phyloP scores from a whole-genome alignment of 2,797 vertebrate species.

The Enteromius argenteus region DNA sequence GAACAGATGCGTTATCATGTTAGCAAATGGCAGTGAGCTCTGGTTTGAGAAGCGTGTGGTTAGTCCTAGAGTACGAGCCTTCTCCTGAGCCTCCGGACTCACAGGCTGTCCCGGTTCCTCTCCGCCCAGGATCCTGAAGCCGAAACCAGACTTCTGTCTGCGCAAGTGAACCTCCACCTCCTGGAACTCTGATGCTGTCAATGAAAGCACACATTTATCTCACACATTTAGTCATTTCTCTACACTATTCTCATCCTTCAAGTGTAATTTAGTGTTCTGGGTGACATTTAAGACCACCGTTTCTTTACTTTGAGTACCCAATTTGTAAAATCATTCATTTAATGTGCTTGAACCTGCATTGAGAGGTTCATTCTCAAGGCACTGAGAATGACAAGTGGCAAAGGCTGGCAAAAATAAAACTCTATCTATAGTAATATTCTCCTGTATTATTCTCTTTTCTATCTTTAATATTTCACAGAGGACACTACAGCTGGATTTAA shows the following conservation, averaged over 20 bases:
- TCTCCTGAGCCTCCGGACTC: conserved; percentile 87
- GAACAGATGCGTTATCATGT: not conserved
- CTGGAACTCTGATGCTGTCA: conserved; percentile 84
- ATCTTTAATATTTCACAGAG: not conserved
- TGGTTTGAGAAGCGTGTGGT: conserved; percentile 49
- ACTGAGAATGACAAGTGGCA: not conserved
- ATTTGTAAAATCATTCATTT: conserved; percentile 11
- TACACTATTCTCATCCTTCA: conserved; percentile 6
- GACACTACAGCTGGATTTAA: not conserved
- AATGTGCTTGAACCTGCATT: not conserved
- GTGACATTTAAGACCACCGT: not conserved
- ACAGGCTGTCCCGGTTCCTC: conserved; percentile 98
- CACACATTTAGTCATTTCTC: not conserved
- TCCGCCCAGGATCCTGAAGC: conserved; percentile 97
- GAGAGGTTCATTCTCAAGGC: not conserved
- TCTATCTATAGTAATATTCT: not conserved
- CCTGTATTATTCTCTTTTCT: no score
- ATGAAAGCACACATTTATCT: not conserved
- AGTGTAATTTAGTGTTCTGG: not conserved
- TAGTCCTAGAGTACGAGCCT: conserved; percentile 79
- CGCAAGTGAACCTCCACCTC: conserved; percentile 96
- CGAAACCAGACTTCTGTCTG: conserved; percentile 96
- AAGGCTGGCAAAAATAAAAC: not conserved
- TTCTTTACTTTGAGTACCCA: not conserved
- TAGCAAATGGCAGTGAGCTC: conserved; percentile 1